A percentile compares a stretch with the other conserved stretches of the same genome.
Evolutionary conservation across 1,140 invertebrate genomes (phyloP).

Genomic region (Habropoda laboriosa): DNA sequence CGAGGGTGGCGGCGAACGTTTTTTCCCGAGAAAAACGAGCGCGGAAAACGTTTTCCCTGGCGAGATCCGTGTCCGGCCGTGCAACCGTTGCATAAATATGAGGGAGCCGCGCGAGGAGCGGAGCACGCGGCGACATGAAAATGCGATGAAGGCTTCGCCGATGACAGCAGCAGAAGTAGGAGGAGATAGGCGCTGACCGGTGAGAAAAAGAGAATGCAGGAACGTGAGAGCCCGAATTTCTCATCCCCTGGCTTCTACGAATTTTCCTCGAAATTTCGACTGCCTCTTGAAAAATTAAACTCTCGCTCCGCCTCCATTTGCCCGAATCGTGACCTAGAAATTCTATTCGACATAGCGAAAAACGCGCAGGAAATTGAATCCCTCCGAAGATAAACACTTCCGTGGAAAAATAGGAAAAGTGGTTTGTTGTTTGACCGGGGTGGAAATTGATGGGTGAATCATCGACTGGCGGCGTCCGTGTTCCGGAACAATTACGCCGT

Average conservation of each 20-base stretch:
- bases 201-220: constrained; percentile 27
- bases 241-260: background rate
- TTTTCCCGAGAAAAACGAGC: constrained; percentile 54
- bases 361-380: too few species aligned
- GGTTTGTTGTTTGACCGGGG: background rate
- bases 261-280: constrained; percentile 26
- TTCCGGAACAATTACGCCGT: constrained; percentile 35
- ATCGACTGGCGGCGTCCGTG: background rate
- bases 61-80: constrained; percentile 66
- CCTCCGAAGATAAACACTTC: background rate
- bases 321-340: background rate
- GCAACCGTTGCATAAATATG: constrained; percentile 70
- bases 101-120: constrained; percentile 49
- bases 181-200: background rate
- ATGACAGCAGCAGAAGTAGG: constrained; percentile 54
- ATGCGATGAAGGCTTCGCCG: constrained; percentile 66
- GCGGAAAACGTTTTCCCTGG: constrained; percentile 61
- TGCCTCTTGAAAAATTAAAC: constrained; percentile 10
- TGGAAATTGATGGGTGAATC: background rate
- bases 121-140: constrained; percentile 66
- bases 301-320: background rate
- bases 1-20: constrained; percentile 43
- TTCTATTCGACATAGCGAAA: background rate
- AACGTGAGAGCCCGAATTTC: constrained; percentile 30
- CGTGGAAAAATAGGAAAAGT: background rate